phyloP scores from a whole-genome alignment of 1,140 invertebrate genomes.

The Adoxophyes honmai region DNA sequence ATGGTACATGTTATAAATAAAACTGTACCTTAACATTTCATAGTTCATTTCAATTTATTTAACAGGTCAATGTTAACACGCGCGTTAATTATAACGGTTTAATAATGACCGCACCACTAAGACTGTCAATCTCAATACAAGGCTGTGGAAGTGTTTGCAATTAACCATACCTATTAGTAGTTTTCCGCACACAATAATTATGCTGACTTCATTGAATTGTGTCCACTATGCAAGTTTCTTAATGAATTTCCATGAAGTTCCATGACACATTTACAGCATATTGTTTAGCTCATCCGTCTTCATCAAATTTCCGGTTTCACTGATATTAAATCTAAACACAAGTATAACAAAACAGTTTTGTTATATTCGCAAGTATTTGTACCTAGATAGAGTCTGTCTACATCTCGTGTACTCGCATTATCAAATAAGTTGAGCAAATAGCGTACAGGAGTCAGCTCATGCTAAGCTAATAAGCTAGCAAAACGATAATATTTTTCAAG shows the following conservation, averaged over 20 bases:
- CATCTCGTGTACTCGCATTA: not conserved
- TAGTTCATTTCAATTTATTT: constrained; percentile 13
- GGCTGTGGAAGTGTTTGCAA: constrained; percentile 17
- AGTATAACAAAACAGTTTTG: not conserved
- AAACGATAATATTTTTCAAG: constrained; percentile 21
- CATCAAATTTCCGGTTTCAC: too few species aligned
- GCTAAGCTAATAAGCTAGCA: not conserved
- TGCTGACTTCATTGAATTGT: constrained; percentile 2
- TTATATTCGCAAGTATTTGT: not conserved
- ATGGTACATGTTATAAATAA: not conserved
- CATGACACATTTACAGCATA: too few species aligned
- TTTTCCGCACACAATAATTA: constrained; percentile 23
- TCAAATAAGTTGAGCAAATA: constrained; percentile 12
- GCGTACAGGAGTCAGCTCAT: constrained; percentile 1
- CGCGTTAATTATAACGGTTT: constrained; percentile 36
- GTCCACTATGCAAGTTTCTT: constrained; percentile 2
- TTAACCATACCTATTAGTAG: constrained; percentile 20
- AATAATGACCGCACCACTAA: constrained; percentile 21
- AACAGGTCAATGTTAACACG: constrained; percentile 36
- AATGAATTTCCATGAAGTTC: constrained; percentile 1
- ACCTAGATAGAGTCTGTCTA: not conserved
- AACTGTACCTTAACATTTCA: constrained; percentile 9
- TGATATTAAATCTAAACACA: too few species aligned
- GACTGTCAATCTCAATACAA: constrained; percentile 36
- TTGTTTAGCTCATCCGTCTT: too few species aligned